Percentiles rank a stretch among this genome's conserved stretches.
phyloP scores from a whole-genome alignment of 2,113 vertebrate genomes.

The Heterochromis multidens region DNA sequence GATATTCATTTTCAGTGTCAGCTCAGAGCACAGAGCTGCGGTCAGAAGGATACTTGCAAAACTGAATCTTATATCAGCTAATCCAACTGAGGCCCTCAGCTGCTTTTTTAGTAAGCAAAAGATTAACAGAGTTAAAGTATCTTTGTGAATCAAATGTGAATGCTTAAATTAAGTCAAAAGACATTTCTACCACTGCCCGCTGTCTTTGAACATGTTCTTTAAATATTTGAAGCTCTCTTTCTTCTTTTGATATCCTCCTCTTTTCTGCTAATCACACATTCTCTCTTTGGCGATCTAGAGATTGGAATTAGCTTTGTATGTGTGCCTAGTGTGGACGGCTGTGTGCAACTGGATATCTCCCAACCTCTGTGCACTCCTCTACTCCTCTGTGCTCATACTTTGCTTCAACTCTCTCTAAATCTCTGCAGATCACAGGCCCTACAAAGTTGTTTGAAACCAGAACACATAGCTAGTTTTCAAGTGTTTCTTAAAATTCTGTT shows the following conservation, averaged over 20 bases:
- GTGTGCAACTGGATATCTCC: constrained; percentile 11
- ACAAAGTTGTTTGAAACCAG: constrained; percentile 5
- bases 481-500: constrained; percentile 16
- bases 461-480: background rate
- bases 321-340: constrained; percentile 2
- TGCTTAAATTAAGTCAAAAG: constrained; percentile 29
- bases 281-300: constrained; percentile 27
- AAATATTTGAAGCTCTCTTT: constrained; percentile 24
- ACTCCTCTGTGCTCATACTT: constrained; percentile 6
- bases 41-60: background rate
- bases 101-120: constrained; percentile 11
- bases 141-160: constrained; percentile 16
- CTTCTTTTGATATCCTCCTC: background rate
- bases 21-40: background rate
- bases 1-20: background rate
- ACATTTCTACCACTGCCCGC: background rate
- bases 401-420: constrained; percentile 2
- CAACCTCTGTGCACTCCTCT: background rate
- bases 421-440: constrained; percentile 18
- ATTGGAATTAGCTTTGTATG: constrained; percentile 24
- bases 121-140: constrained; percentile 16
- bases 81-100: background rate
- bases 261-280: constrained; percentile 16
- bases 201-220: constrained; percentile 34
- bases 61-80: background rate